phyloP scores from a whole-genome alignment of 2,113 vertebrate species.

The Cololabis saira region DNA sequence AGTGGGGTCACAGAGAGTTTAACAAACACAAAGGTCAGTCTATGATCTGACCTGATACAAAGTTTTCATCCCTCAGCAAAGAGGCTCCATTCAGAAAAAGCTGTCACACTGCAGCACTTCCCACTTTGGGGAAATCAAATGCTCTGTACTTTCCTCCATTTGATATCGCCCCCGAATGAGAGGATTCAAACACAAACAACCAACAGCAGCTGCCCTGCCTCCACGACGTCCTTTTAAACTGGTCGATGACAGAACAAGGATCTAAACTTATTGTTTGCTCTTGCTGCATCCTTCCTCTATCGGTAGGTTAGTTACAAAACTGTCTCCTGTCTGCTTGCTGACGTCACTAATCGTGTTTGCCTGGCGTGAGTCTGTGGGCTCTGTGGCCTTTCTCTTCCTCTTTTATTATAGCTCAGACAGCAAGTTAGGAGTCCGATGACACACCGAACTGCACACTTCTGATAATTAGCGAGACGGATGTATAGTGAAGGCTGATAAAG shows the following conservation, averaged over 20 bases:
- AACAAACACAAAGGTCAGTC: conserved; percentile 63
- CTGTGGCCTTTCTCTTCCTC: conserved; percentile 71
- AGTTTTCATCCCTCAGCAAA: conserved; percentile 53
- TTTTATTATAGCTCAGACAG: conserved; percentile 61
- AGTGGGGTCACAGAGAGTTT: conserved; percentile 69
- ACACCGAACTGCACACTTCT: neutral
- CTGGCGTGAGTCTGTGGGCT: conserved; percentile 60
- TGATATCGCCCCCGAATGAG: conserved; percentile 40
- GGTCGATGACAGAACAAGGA: conserved; percentile 14
- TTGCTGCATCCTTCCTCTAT: conserved; percentile 42
- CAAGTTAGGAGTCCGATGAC: conserved; percentile 27
- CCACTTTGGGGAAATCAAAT: conserved; percentile 35
- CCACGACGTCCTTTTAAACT: conserved; percentile 20
- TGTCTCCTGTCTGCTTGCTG: conserved; percentile 59
- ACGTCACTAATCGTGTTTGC: conserved; percentile 57
- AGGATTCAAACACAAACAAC: conserved; percentile 26
- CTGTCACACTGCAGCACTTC: conserved; percentile 38
- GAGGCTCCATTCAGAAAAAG: conserved; percentile 36
- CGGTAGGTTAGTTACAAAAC: conserved; percentile 57
- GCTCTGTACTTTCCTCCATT: conserved; percentile 14
- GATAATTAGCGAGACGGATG: neutral
- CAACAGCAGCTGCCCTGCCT: neutral
- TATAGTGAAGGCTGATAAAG: neutral
- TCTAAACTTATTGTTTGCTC: conserved; percentile 22
- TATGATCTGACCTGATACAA: conserved; percentile 53